These are phyloP conservation scores for Zaprionus nigranus DNA, from an alignment of 1,140 invertebrate species.

Conservation along the genomic window DNA sequence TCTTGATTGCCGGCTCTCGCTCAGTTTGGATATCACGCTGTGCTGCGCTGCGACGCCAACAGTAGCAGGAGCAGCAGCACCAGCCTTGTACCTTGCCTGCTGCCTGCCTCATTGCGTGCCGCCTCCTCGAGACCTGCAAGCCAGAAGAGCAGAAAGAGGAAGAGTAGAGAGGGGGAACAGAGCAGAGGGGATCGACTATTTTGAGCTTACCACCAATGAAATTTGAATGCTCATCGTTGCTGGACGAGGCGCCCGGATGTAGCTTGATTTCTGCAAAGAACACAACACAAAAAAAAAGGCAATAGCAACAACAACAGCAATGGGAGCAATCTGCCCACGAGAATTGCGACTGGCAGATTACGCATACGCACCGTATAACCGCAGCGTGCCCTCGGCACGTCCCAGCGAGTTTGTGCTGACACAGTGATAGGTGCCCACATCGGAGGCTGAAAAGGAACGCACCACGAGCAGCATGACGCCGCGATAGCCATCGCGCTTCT, in stretches of 20 bases:
- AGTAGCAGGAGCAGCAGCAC: constrained; percentile 39
- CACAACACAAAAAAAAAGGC: constrained; percentile 28
- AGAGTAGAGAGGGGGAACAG: neutral
- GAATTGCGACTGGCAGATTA: constrained; percentile 41
- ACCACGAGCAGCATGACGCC: constrained; percentile 94
- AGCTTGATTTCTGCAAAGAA: constrained; percentile 81
- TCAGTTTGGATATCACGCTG: constrained; percentile 76
- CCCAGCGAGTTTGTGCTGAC: constrained; percentile 95
- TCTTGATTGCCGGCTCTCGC: constrained; percentile 75
- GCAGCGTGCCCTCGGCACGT: constrained; percentile 92
- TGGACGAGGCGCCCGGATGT: constrained; percentile 77
- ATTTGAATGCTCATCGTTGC: constrained; percentile 81
- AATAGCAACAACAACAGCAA: constrained; percentile 31
- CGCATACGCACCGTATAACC: constrained; percentile 92
- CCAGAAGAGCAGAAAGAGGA: neutral
- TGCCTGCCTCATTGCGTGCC: constrained; percentile 52
- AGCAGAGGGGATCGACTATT: neutral
- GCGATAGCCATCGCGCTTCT: constrained; percentile 91
- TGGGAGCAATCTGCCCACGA: neutral
- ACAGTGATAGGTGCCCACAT: constrained; percentile 95
- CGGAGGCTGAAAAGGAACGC: constrained; percentile 89
- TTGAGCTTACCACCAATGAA: constrained; percentile 74
- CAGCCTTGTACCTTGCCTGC: constrained; percentile 34
- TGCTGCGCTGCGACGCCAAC: constrained; percentile 30
- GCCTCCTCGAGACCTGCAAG: constrained; percentile 66